Conservation (phyloP, 2,113 vertebrate species). For the Lagopus leucura region DNA sequence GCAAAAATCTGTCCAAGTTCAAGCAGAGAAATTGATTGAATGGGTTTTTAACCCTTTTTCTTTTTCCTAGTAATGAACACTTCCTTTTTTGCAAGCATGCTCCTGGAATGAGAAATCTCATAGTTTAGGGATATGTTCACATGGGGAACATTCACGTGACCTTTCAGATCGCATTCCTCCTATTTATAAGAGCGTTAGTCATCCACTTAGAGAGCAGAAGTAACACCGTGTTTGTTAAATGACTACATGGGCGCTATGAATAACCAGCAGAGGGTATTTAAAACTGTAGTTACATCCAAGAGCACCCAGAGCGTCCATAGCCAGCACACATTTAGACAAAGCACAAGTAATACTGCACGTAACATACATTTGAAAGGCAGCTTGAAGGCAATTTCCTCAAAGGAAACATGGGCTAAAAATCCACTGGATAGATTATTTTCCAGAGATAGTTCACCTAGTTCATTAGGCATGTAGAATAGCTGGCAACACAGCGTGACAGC, state of each 20-base stretch:
- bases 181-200: slow-evolving; percentile 70
- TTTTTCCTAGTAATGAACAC: neutral
- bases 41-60: neutral
- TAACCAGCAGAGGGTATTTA: slow-evolving; percentile 41
- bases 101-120: slow-evolving; percentile 52
- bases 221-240: slow-evolving; percentile 64
- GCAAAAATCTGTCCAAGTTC: slow-evolving; percentile 32
- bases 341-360: neutral
- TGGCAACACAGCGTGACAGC: slow-evolving; percentile 1
- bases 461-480: slow-evolving; percentile 2
- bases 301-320: slow-evolving; percentile 10
- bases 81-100: neutral
- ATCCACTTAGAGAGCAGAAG: slow-evolving; percentile 62
- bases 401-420: neutral
- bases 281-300: slow-evolving; percentile 41
- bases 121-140: slow-evolving; percentile 47
- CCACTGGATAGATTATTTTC: neutral
- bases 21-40: slow-evolving; percentile 19
- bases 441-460: slow-evolving; percentile 33
- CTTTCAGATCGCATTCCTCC: slow-evolving; percentile 66
- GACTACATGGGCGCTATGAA: slow-evolving; percentile 57
- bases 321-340: neutral
- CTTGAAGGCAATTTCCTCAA: neutral
- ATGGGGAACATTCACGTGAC: slow-evolving; percentile 58
- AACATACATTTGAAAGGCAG: neutral